Base-by-base conservation (phyloP, 1,140 invertebrate species). In the Anagrus nilaparvatae region DNA sequence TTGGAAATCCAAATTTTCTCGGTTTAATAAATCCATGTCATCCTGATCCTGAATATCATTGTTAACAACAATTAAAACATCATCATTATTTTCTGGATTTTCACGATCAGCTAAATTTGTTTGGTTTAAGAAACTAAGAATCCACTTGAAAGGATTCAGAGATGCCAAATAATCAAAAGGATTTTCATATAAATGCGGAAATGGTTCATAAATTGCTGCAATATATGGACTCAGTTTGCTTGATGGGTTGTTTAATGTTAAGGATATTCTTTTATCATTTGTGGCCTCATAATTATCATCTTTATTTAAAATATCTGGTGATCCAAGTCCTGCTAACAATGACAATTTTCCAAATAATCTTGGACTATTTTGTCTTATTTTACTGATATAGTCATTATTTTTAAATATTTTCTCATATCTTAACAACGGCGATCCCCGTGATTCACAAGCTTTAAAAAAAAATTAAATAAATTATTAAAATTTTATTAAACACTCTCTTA, bases 311-410 rank as follows among this genome's bases (percentile, higher is more conserved):
- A 8, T 5, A 34, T 44, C 35, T 10, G 40, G 27, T 16, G 37
- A 19, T 4, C 56, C 53, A 12, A 64, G 25, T 21, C 62, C 60
- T 33, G 61, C 47, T 7, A 65, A 28, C 24, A 66, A 54, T 5
- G 62, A 55, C 16, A 66, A 42, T 37, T 47, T 52, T n/a, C 52
- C 51, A 1, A 65, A 52, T 30, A 60, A 52, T 51, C 56, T 47
- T 0, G 47, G 43, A 12, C 44, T 50, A 12, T 3, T 43, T 39
- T 24, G 10, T 18, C 28, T 36, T 43, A n/a, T 44, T 19, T n/a
- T 33, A 20, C 14, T 17, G 16, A 4, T 10, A 13, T 6, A 6
- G 17, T 5, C 12, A 23, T 7, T 5, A 28, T 34, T 44, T 17
- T 21, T 24, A 23, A 19, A 40, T 19, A 1, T 17, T 5, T 13